Evolutionary conservation across 37 sponge, comb jelly and placozoan species (phyloP).

Genomic region (Hormiphora californensis): DNA sequence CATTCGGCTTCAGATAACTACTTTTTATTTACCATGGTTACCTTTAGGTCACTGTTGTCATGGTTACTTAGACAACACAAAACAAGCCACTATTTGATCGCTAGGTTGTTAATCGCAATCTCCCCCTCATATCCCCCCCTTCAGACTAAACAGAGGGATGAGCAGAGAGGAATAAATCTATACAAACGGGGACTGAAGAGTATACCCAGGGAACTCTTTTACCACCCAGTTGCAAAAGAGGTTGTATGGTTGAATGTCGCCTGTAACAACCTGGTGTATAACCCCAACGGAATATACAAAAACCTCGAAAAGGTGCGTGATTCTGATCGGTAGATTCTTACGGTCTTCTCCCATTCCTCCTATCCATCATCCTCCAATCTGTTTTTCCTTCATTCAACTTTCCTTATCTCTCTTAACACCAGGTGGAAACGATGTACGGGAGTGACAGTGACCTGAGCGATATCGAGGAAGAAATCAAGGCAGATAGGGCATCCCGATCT

Average conservation of each 20-base stretch:
- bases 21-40: too few species aligned
- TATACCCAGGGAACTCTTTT: conserved; percentile 17
- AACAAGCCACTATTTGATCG: neutral
- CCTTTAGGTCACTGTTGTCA: neutral
- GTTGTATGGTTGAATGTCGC: conserved; percentile 32
- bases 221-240: conserved; percentile 10
- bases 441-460: neutral
- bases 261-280: neutral
- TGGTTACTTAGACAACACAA: neutral
- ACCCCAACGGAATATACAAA: conserved; percentile 33
- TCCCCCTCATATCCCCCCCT: too few species aligned
- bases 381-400: neutral
- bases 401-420: too few species aligned
- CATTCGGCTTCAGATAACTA: too few species aligned
- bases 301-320: conserved; percentile 9
- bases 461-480: neutral
- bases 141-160: conserved; percentile 36
- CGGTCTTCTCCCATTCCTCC: too few species aligned
- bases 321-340: neutral
- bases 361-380: too few species aligned
- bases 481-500: neutral
- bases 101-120: too few species aligned
- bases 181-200: conserved; percentile 6
- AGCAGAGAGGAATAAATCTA: conserved; percentile 8
- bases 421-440: neutral